A percentile compares a stretch with the other conserved stretches of the same genome.
These are phyloP conservation scores for Pangasianodon gigas DNA, from an alignment of 2,113 vertebrate species.

Conservation along the genomic window DNA sequence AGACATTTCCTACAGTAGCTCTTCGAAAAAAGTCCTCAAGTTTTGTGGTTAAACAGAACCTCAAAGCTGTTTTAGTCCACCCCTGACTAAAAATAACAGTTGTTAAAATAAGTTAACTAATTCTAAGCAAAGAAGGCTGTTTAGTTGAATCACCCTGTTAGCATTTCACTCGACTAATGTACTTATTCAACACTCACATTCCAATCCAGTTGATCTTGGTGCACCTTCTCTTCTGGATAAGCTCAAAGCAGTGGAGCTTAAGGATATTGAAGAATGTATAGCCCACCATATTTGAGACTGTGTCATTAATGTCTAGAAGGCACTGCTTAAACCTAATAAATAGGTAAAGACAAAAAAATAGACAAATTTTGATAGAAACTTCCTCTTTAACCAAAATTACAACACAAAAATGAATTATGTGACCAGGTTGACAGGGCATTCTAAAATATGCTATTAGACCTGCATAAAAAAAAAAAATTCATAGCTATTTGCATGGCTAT, in stretches of 20 bases:
- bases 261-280: slow-evolving; percentile 85
- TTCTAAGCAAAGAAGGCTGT: not conserved
- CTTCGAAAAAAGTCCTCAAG: not conserved
- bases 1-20: not conserved
- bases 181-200: slow-evolving; percentile 63
- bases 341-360: not conserved
- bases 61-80: not conserved
- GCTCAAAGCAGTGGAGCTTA: slow-evolving; percentile 81
- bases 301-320: slow-evolving; percentile 76
- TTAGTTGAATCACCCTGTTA: not conserved
- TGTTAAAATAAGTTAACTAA: not conserved
- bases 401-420: not conserved
- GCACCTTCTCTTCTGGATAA: slow-evolving; percentile 75
- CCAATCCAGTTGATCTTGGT: slow-evolving; percentile 71
- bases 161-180: not conserved
- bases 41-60: not conserved
- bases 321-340: slow-evolving; percentile 80
- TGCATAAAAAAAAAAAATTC: not conserved
- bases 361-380: not conserved
- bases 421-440: too few species aligned
- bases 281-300: slow-evolving; percentile 81
- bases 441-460: not conserved
- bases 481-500: not conserved
- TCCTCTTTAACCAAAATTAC: not conserved
- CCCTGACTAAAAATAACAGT: not conserved